Conservation (phyloP, 2,888 invertebrate genomes). For the Zygogramma bicolorata region DNA sequence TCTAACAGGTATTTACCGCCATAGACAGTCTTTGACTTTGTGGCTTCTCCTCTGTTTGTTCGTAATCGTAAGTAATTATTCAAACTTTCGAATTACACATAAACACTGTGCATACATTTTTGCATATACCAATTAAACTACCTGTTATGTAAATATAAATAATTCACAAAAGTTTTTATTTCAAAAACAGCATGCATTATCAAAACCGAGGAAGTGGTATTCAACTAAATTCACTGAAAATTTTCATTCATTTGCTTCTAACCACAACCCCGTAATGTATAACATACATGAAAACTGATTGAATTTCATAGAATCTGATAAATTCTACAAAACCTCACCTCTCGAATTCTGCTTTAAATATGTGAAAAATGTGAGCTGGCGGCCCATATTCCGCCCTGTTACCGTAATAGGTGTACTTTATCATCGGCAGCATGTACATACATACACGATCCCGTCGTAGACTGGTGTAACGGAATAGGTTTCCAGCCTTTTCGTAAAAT, state of each 20-base stretch:
- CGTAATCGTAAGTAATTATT: too few relatives aligned
- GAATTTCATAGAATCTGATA: background rate
- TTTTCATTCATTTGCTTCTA: background rate
- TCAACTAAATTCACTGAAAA: too few relatives aligned
- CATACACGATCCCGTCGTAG: slow-evolving; percentile 9
- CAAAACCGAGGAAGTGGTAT: too few relatives aligned
- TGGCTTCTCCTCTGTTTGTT: too few relatives aligned
- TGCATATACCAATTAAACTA: too few relatives aligned
- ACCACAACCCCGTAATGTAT: background rate
- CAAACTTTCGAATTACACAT: too few relatives aligned
- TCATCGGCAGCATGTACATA: slow-evolving; percentile 13
- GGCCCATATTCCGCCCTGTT: background rate
- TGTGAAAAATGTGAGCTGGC: slow-evolving; percentile 2
- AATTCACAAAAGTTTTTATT: too few relatives aligned
- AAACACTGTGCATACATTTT: too few relatives aligned
- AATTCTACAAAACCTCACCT: background rate
- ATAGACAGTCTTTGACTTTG: too few relatives aligned
- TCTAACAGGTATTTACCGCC: too few relatives aligned
- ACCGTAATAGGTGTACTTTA: slow-evolving; percentile 9
- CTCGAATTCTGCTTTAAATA: background rate
- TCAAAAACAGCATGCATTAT: too few relatives aligned
- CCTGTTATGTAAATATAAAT: too few relatives aligned
- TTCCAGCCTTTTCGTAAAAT: slow-evolving; percentile 6
- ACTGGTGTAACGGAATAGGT: slow-evolving; percentile 15
- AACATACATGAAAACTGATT: background rate